These are phyloP conservation scores for Alexandromys fortis DNA, from an alignment of 2,113 vertebrate species.

Conservation along the genomic window DNA sequence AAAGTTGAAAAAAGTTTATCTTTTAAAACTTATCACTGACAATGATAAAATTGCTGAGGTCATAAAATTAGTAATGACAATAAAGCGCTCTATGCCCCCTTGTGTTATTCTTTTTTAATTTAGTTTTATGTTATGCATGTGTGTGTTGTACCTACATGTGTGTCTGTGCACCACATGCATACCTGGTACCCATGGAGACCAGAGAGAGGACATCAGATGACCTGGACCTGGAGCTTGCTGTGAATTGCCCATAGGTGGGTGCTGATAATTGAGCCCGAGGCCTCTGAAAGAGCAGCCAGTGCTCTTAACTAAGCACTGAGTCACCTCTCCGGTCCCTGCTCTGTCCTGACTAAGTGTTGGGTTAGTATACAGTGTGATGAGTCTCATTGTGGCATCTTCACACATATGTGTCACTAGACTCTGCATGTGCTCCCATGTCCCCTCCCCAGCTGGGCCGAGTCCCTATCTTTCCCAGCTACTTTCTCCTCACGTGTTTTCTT, in stretches of 20 bases:
- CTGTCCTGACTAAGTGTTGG: neutral
- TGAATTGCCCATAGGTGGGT: neutral
- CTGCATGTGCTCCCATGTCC: neutral
- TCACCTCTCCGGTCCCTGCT: neutral
- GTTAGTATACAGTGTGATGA: neutral
- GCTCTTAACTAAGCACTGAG: neutral
- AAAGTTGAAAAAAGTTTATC: neutral
- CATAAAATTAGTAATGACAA: neutral
- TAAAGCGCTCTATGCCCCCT: neutral
- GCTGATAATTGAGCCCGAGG: neutral
- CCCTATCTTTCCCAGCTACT: neutral
- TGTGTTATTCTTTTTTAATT: neutral
- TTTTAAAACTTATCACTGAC: neutral
- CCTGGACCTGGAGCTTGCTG: neutral
- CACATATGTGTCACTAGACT: neutral
- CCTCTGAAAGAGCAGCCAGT: neutral
- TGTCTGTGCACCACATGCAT: neutral
- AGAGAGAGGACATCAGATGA: neutral
- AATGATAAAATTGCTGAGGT: neutral
- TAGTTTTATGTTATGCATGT: neutral
- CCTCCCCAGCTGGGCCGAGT: neutral
- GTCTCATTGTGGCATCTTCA: neutral
- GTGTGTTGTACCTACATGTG: no score
- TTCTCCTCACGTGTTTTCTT: neutral
- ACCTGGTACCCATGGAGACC: neutral